phyloP scores from a whole-genome alignment of 2,888 invertebrate genomes.

The Drosophila colorata region DNA sequence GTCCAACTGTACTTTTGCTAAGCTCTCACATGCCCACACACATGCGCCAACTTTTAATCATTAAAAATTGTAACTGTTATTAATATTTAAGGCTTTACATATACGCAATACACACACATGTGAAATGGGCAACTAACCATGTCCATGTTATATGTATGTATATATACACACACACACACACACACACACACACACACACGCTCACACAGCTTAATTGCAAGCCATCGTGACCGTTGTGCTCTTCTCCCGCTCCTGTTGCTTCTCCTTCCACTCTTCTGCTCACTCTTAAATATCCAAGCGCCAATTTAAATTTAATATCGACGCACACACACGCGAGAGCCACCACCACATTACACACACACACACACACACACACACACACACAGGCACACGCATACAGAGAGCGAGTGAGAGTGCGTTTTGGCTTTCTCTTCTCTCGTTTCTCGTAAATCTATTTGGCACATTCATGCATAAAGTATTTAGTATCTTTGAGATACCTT shows the following conservation, averaged over 20 bases:
- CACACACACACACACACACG: conserved; percentile 6
- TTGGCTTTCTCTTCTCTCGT: conserved; percentile 36
- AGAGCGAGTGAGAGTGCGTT: conserved; percentile 6
- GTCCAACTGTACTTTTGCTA: conserved; percentile 71
- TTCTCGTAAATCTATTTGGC: conserved; percentile 82
- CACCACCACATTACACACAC: conserved; percentile 60
- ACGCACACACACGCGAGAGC: conserved; percentile 58
- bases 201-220: conserved; percentile 72
- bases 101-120: conserved; percentile 33
- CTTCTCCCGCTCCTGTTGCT: conserved; percentile 13
- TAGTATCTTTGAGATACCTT: conserved; percentile 82
- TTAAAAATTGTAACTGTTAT: conserved; percentile 82
- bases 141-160: conserved; percentile 28
- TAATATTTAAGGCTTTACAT: conserved; percentile 77
- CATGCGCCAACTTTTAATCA: conserved; percentile 78
- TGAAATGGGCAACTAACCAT: conserved; percentile 55
- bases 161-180: conserved; percentile 15
- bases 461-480: conserved; percentile 82
- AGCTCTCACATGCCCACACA: conserved; percentile 37
- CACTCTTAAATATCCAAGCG: conserved; percentile 76
- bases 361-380: conserved; percentile 25
- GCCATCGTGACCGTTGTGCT: conserved; percentile 69
- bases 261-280: conserved; percentile 8
- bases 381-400: conserved; percentile 21
- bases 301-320: conserved; percentile 82